Evolutionary conservation across 2,797 vertebrate genomes (phyloP).

Genomic region (Crax fasciolata): DNA sequence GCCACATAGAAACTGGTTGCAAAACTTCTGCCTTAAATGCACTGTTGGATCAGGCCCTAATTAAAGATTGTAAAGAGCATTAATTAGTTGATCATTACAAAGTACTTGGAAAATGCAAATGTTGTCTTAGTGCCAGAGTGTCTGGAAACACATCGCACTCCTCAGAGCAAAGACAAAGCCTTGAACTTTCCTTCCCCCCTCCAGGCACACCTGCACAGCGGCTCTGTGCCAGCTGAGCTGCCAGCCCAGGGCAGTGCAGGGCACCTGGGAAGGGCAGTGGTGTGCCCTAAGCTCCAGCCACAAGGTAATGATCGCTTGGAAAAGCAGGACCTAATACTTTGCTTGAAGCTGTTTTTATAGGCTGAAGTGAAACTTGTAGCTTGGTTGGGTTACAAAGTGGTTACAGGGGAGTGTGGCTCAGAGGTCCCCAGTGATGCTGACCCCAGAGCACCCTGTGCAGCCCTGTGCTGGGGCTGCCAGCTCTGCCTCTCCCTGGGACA

Average conservation of each 20-base stretch:
- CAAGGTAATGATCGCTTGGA: rapidly evolving
- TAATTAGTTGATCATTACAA: conserved; percentile 26
- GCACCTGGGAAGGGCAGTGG: background rate
- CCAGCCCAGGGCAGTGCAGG: rapidly evolving
- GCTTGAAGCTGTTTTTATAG: background rate
- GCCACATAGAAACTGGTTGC: background rate
- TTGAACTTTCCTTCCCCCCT: background rate
- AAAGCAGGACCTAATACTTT: background rate
- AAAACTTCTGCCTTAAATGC: background rate
- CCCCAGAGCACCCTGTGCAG: rapidly evolving
- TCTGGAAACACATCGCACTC: background rate
- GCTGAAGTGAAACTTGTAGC: background rate
- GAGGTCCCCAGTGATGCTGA: background rate
- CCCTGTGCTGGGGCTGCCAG: background rate
- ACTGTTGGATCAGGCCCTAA: background rate
- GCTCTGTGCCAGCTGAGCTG: background rate
- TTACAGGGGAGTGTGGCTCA: rapidly evolving
- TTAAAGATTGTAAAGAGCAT: background rate
- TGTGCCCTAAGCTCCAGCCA: background rate
- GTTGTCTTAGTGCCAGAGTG: background rate
- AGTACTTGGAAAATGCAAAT: background rate
- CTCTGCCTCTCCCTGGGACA: background rate
- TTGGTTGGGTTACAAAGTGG: rapidly evolving
- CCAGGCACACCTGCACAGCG: background rate
- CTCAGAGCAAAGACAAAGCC: background rate